Base-by-base conservation (phyloP, 2,888 invertebrate genomes). In the Rhimphoctona megacephalus region DNA sequence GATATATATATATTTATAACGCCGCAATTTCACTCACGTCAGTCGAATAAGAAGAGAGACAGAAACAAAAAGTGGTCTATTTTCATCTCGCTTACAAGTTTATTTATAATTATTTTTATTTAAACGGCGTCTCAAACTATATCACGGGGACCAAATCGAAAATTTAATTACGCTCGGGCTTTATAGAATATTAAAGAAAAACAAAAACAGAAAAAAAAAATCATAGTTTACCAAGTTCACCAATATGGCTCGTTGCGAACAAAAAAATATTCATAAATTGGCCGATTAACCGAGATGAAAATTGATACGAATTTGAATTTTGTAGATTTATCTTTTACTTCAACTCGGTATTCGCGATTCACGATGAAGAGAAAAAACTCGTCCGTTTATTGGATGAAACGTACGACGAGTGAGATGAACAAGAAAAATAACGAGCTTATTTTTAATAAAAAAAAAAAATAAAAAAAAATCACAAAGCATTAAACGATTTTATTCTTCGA, bases 81-180 rank as follows among this genome's bases (percentile, higher is more conserved):
- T 83, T 83, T 69, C 83, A 83, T 36, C 79, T 72, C n/a, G 57
- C 30, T 25, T 54, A 52, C 19, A 17, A 52, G 8, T 70, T 30
- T 70, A 36, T 69, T 81, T 57, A 22, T 33, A n/a, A 61, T 73
- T 73, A 30, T 78, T 78, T 64, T 57, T n/a, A n/a, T n/a, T 30
- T 6, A 57, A 54, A 76, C 64, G 85, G 73, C 77, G 81, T 78
- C 86, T 81, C 77, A 72, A 81, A 66, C 49, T 70, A 61, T 61
- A 77, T 39, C 74, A 64, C 76, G 83, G 86, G 83, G 83, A 77
- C 86, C 76, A 86, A 82, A 57, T 72, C 17, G 6, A 73, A 73
- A 83, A 61, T 30, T 69, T 61, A 66, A 76, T 72, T 61, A 80
- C 74, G 49, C 85, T 76, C 70, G 74, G 61, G 39, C 61, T 64